A percentile compares a stretch with the other conserved stretches of the same genome.
Evolutionary conservation across 1,140 invertebrate genomes (phyloP).

Genomic region (Samia ricini): DNA sequence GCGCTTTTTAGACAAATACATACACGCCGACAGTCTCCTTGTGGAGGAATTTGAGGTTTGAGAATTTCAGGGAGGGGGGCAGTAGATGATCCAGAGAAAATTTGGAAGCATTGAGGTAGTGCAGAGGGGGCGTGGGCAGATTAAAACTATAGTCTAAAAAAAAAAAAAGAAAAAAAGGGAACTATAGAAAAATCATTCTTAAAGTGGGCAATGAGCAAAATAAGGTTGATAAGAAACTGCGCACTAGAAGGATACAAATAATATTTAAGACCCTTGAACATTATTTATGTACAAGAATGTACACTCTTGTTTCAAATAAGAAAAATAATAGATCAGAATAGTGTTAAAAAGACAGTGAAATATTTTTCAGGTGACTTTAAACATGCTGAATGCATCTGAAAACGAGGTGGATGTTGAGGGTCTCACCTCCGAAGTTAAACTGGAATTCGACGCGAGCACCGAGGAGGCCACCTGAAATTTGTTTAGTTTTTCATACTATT

Average conservation of each 20-base stretch:
- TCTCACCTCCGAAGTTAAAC: slow-evolving; percentile 86
- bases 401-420: slow-evolving; percentile 94
- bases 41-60: too few relatives aligned
- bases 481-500: slow-evolving; percentile 37
- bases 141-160: too few relatives aligned
- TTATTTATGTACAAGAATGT: slow-evolving; percentile 13
- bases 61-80: too few relatives aligned
- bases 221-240: too few relatives aligned
- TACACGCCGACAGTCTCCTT: too few relatives aligned
- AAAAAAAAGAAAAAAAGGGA: too few relatives aligned
- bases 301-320: slow-evolving; percentile 12
- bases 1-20: too few relatives aligned
- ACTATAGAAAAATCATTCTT: too few relatives aligned
- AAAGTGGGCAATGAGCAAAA: too few relatives aligned
- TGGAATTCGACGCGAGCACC: slow-evolving; percentile 87
- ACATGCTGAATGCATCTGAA: slow-evolving; percentile 93
- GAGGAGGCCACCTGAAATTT: slow-evolving; percentile 84
- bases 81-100: too few relatives aligned
- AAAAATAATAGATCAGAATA: background rate
- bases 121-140: too few relatives aligned
- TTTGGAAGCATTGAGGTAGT: too few relatives aligned
- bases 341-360: background rate
- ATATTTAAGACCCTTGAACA: slow-evolving; percentile 1
- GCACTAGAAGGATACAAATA: background rate
- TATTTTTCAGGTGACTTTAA: slow-evolving; percentile 85